phyloP scores from a whole-genome alignment of 1,140 invertebrate genomes.

The Ips nitidus region DNA sequence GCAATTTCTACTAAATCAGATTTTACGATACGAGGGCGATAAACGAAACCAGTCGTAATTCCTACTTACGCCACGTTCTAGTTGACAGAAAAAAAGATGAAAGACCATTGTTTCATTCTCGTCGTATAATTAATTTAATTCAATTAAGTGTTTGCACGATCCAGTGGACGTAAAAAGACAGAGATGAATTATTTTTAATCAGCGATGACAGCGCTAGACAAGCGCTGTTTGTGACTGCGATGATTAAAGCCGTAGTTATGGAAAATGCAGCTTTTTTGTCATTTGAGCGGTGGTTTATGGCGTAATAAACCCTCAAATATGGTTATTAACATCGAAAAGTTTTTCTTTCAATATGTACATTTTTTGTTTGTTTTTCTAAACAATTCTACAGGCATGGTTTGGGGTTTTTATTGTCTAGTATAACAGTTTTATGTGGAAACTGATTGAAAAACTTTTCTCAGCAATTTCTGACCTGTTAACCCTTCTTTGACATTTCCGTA shows the following conservation, averaged over 20 bases:
- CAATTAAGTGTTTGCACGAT: conserved; percentile 1
- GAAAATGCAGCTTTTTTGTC: not conserved
- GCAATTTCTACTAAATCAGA: too few relatives aligned
- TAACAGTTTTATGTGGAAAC: too few relatives aligned
- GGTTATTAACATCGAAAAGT: too few relatives aligned
- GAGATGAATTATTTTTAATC: not conserved
- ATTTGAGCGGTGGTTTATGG: too few relatives aligned
- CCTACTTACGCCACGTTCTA: not conserved
- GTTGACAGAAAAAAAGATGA: not conserved
- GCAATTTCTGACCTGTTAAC: not conserved
- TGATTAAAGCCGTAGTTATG: not conserved
- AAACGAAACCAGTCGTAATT: too few relatives aligned
- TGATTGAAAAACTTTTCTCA: not conserved
- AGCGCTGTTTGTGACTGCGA: not conserved
- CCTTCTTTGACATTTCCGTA: not conserved
- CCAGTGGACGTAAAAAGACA: not conserved
- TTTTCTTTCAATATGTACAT: too few relatives aligned
- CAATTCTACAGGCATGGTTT: too few relatives aligned
- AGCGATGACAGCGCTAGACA: not conserved
- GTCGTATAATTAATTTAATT: not conserved
- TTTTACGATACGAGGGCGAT: too few relatives aligned
- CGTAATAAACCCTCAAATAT: too few relatives aligned
- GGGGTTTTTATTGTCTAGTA: too few relatives aligned
- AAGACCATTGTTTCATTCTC: not conserved
- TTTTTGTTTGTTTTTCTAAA: too few relatives aligned